Evolutionary conservation across 2,113 vertebrate genomes (phyloP), one percentile per base, ranked within the genome.

Genomic region (Tragelaphus strepsiceros): DNA sequence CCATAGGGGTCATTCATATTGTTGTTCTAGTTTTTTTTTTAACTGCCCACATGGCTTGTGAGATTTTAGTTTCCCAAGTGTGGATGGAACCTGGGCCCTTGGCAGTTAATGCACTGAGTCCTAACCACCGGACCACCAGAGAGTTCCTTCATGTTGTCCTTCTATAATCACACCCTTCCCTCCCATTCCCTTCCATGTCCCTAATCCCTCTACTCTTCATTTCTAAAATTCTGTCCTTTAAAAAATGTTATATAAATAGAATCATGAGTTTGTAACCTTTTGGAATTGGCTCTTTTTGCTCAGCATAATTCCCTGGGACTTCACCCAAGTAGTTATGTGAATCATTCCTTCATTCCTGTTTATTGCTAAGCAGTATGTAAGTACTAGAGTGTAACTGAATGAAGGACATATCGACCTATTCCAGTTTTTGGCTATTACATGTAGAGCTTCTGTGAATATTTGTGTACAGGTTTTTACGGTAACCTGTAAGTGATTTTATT

Each of bases 241-340:
- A 90, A 93, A 97, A 93, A 53, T 95, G 61, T 95, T 95, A 54
- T 49, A n/a, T 59, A 94, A 96, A 80, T 95, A 43, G 39, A 96
- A 56, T 58, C 32, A 54, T 30, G 61, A 51, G 43, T 91, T 32
- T 88, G 49, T 93, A 88, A 90, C 11, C 7, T 83, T 93, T 95
- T 39, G 49, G 22, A 67, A 56, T 77, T 83, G 61, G 2, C 81
- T 81, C 53, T 91, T 77, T 61, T 51, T 51, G 9, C 17, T 61
- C 28, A 43, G 21, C 53, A 24, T 88, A 96, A 88, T 94, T 97
- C 28, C 53, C 64, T 93, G 53, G 54, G 88, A 91, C 71, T 32
- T 88, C 43, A 83, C 51, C 32, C 26, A 93, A 53, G 30, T 39
- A 80, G 7, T 93, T 96, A 39, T 83, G 19, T 88, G 19, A 81